Percentiles rank a stretch among this genome's conserved stretches.
Conservation (phyloP, 1,140 invertebrate species). For the Drosophila watanabei region DNA sequence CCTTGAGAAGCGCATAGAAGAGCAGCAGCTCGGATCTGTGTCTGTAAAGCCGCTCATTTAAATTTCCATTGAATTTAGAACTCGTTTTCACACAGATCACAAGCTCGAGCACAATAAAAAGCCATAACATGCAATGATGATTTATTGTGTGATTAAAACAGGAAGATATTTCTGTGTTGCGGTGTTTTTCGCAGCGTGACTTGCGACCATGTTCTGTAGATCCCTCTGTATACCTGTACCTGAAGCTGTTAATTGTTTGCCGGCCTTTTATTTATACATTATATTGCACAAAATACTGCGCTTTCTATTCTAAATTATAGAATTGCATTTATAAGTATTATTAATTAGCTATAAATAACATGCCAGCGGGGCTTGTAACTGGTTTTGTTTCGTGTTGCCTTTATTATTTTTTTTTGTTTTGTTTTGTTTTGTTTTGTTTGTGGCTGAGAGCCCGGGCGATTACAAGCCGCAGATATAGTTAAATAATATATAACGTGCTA, state of each 20-base stretch:
- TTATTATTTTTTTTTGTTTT: neutral
- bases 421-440: slow-evolving; percentile 10
- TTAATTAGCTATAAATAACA: slow-evolving; percentile 84
- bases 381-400: slow-evolving; percentile 47
- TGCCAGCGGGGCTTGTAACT: slow-evolving; percentile 58
- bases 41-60: slow-evolving; percentile 14
- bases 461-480: slow-evolving; percentile 57
- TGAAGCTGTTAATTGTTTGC: slow-evolving; percentile 50
- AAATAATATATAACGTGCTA: slow-evolving; percentile 80
- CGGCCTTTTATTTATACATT: slow-evolving; percentile 65
- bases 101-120: slow-evolving; percentile 61
- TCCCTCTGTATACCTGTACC: neutral
- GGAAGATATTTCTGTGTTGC: slow-evolving; percentile 70
- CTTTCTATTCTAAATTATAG: slow-evolving; percentile 79
- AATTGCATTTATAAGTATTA: slow-evolving; percentile 84
- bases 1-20: slow-evolving; percentile 36
- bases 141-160: slow-evolving; percentile 81
- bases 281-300: slow-evolving; percentile 45
- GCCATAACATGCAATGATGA: slow-evolving; percentile 71
- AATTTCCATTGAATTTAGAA: slow-evolving; percentile 68
- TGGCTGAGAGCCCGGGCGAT: slow-evolving; percentile 56
- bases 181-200: slow-evolving; percentile 65
- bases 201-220: slow-evolving; percentile 66
- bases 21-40: slow-evolving; percentile 8
- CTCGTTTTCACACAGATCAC: slow-evolving; percentile 66